Evolutionary conservation across 2,797 vertebrate genomes (phyloP).

Genomic region (Schizopygopsis malacanthus): DNA sequence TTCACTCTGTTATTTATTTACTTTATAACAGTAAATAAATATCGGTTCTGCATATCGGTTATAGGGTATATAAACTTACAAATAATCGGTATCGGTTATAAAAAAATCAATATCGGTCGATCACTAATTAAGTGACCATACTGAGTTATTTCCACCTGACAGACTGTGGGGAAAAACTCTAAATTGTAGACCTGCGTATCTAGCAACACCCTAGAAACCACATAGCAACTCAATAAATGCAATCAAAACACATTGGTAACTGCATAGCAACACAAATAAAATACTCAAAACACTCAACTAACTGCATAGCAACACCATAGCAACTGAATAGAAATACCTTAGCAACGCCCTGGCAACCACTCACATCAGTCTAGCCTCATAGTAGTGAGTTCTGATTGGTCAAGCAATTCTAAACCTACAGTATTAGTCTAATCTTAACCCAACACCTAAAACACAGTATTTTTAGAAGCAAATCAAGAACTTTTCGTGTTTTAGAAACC

Average conservation of each 20-base stretch:
- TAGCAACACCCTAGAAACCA: neutral
- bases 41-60: too few relatives aligned
- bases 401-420: neutral
- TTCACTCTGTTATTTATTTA: too few relatives aligned
- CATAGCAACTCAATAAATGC: too few relatives aligned
- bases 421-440: neutral
- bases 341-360: neutral
- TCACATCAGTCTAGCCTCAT: neutral
- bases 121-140: neutral
- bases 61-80: too few relatives aligned
- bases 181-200: neutral
- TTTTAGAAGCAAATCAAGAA: neutral
- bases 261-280: neutral
- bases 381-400: neutral
- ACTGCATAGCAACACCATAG: neutral
- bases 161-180: neutral
- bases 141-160: neutral
- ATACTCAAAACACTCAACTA: neutral
- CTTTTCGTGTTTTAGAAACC: neutral
- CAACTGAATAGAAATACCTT: neutral
- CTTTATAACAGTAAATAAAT: too few relatives aligned
- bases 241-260: neutral
- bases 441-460: neutral
- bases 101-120: too few relatives aligned
- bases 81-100: too few relatives aligned